phyloP scores from a whole-genome alignment of 2,797 vertebrate species.

The Syngnathus acus region DNA sequence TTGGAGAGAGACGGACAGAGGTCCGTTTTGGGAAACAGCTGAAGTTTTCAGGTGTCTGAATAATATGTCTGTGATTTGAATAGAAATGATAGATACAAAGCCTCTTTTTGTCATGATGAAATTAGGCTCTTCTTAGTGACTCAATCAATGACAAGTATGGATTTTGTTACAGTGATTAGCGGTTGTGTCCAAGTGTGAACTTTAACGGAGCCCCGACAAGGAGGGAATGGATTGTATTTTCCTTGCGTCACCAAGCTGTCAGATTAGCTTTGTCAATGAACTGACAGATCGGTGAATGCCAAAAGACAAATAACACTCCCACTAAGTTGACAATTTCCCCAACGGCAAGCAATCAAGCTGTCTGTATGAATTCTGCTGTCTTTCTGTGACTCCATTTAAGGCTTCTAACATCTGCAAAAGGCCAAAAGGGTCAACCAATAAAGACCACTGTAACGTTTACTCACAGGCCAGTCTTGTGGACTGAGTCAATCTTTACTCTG shows the following conservation, averaged over 20 bases:
- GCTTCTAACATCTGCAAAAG: constrained; percentile 62
- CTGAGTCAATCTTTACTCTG: constrained; percentile 71
- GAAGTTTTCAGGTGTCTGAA: too few relatives aligned
- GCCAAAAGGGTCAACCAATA: constrained; percentile 61
- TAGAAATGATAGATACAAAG: too few relatives aligned
- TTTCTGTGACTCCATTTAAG: constrained; percentile 38
- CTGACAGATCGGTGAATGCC: not conserved
- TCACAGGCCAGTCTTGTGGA: constrained; percentile 63
- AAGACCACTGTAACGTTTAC: constrained; percentile 60
- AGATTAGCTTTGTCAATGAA: not conserved
- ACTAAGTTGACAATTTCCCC: not conserved
- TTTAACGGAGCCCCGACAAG: not conserved
- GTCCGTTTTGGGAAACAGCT: too few relatives aligned
- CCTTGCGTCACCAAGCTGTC: not conserved
- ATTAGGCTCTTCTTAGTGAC: not conserved
- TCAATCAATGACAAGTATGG: not conserved
- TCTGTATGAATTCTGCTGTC: constrained; percentile 21
- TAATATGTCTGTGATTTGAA: not conserved
- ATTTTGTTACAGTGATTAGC: not conserved
- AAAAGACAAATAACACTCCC: not conserved
- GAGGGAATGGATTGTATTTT: not conserved
- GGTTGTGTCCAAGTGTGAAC: not conserved
- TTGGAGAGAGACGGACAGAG: not conserved
- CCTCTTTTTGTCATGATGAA: not conserved
- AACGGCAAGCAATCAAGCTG: not conserved